Evolutionary conservation across 2,113 vertebrate genomes (phyloP).

Genomic region (Eptesicus fuscus): DNA sequence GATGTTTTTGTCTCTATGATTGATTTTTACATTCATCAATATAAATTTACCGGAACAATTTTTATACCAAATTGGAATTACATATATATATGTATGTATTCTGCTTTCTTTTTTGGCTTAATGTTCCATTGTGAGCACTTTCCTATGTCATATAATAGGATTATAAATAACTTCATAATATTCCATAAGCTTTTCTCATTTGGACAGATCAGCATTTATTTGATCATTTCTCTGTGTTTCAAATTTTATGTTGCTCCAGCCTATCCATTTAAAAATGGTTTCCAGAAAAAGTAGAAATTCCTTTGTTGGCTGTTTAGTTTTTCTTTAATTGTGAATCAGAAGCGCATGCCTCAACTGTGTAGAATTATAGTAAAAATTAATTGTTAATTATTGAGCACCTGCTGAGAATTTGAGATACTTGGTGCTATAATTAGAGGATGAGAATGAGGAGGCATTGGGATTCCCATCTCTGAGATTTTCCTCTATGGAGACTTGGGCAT

Average conservation of each 20-base stretch:
- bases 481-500: not conserved
- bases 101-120: not conserved
- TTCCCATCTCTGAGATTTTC: not conserved
- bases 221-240: not conserved
- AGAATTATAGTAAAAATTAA: not conserved
- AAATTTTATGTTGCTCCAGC: not conserved
- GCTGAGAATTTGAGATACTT: not conserved
- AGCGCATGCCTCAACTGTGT: not conserved
- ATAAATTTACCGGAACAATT: not conserved
- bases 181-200: not conserved
- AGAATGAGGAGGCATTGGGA: not conserved
- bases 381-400: not conserved
- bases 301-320: not conserved
- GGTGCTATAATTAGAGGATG: not conserved
- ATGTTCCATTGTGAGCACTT: not conserved
- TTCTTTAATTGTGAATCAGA: not conserved
- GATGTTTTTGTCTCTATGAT: not conserved
- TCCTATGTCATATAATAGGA: not conserved
- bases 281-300: not conserved
- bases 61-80: not conserved
- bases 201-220: not conserved
- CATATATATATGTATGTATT: not conserved
- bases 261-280: not conserved
- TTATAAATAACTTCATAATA: not conserved
- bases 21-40: not conserved